Base-by-base conservation (phyloP, 1,140 invertebrate species). In the Pomphorhynchus laevis region DNA sequence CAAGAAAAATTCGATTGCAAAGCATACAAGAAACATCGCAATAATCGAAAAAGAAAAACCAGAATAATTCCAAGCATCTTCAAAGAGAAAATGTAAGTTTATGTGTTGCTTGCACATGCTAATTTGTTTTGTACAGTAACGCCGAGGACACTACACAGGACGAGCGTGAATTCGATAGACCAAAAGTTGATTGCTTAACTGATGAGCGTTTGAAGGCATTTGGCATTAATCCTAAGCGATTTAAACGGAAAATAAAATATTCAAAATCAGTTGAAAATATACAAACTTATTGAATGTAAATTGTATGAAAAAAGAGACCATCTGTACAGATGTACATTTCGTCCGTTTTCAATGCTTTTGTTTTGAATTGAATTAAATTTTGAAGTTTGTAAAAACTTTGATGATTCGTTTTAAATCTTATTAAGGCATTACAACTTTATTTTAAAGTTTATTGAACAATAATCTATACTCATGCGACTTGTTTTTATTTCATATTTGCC, bases 181-280 rank as follows among this genome's bases (percentile, higher is more conserved):
- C 39, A 40, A 32, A 47, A 41, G 9, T 42, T 9, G 36, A 41
- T 23, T 17, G 16, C 17, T 41, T 40, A 41, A 67, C 69, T 34
- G 69, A 74, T 54, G 67, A 71, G 43, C 64, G 79, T 45, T 55
- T 86, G 1, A 65, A 68, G 51, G 74, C 73, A 0, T 89, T 74
- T 56, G 77, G 75, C 43, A 67, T 84, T 31, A 80, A 82, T 64
- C 74, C 76, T 1, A 76, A 74, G 46, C 80, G 79, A 51, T 74
- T 69, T 41, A 71, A 67, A 52, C 68, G 67, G 47, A 66, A 65
- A 49, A 44, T 64, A 4, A 67, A 65, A 49, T 40, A 41, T 45
- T 44, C 34, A 6, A 43, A 38, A 11, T 33, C 32, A 14, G 37
- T 40, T 11, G 12, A 39, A 6, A 32, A 20, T 11, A 40, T 31